Base-by-base conservation (phyloP, 2,797 vertebrate species). In the Phataginus tricuspis region DNA sequence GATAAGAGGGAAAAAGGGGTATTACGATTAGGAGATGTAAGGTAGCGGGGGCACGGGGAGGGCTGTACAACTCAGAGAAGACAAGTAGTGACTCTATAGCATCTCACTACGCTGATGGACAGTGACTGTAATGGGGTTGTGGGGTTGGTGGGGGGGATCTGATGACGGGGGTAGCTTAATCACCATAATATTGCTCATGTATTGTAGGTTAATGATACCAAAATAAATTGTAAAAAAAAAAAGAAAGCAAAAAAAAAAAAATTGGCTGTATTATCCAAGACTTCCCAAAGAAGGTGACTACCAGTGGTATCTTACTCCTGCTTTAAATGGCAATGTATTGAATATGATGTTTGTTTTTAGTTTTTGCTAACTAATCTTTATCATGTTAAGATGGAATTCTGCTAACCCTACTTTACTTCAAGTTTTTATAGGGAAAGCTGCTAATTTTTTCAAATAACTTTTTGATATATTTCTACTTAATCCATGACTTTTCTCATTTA, bases 391-490 rank as follows among this genome's bases (percentile, higher is more conserved):
- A 71, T 49, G 29, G 69, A 64, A 94, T 94, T 1, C 45, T 75
- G 57, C 57, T 89, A 59, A 90, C 68, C 7, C 16, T 10, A 39
- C 37, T 57, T 74, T 49, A 87, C 27, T 86, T 77, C 53, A 82
- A 42, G 19, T 51, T 79, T 89, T 91, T 87, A 55, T 91, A 59
- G 53, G 39, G 82, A 64, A 88, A 88, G 34, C 82, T 96, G 34
- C 63, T n/a, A 75, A 63, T 61, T 66, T 75, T 64, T 72, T 93
- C 27, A 88, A 91, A 72, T 63, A 31, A 78, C 3, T 39, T 90
- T 86, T 97, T 71, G 19, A 84, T 37, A 83, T 63, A 88, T 93
- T 84, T 37, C 10, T 29, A 59, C 19, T 84, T 64, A 87, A 75
- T 79, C 13, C 29, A 55, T 71, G 39, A 31, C 21, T 77, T 79